Percentiles rank a stretch among this genome's conserved stretches.
Conservation (phyloP, 2,797 vertebrate genomes). For the Peromyscus aztecus region DNA sequence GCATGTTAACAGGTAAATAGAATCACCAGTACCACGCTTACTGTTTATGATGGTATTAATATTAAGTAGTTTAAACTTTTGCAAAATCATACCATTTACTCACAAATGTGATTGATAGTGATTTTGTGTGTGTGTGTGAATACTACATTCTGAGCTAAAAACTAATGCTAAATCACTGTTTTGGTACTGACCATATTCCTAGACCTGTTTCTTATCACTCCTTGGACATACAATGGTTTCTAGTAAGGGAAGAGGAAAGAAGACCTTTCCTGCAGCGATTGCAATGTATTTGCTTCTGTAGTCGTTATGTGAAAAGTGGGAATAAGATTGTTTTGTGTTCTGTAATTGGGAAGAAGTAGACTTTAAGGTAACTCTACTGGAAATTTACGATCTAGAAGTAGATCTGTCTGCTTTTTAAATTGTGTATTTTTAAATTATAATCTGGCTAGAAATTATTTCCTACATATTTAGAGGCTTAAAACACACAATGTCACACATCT, state of each 20-base stretch:
- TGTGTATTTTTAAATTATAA: neutral
- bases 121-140: neutral
- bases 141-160: neutral
- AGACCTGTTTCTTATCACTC: neutral
- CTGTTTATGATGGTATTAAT: conserved; percentile 21
- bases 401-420: conserved; percentile 25
- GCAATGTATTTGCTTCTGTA: neutral
- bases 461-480: conserved; percentile 40
- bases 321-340: conserved; percentile 45
- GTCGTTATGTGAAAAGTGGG: conserved; percentile 15
- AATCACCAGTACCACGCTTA: conserved; percentile 77
- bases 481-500: neutral
- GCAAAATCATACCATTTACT: conserved; percentile 22
- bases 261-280: neutral
- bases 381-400: conserved; percentile 23
- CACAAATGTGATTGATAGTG: neutral
- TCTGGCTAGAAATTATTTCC: conserved; percentile 10
- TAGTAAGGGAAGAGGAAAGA: conserved; percentile 7
- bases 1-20: conserved; percentile 97
- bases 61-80: conserved; percentile 49
- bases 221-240: neutral
- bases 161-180: neutral
- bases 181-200: neutral
- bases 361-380: conserved; percentile 25
- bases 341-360: conserved; percentile 19